Evolutionary conservation across 2,797 vertebrate genomes (phyloP).

Genomic region (Phataginus tricuspis): DNA sequence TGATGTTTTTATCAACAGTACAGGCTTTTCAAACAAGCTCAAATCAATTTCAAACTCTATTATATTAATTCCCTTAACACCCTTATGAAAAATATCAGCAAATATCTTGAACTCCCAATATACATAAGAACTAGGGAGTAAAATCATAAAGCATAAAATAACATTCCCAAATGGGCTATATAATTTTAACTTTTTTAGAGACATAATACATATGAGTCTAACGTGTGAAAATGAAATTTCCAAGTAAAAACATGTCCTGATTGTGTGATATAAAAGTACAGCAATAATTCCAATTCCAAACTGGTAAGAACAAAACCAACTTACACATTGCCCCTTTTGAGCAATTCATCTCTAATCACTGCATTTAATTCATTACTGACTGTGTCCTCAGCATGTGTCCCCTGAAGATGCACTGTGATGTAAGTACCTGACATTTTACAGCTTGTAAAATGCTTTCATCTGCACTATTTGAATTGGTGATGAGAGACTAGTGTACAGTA

Average conservation of each 20-base stretch:
- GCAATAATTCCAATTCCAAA: neutral
- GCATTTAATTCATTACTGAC: too few relatives aligned
- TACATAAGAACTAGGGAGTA: neutral
- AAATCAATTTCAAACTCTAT: neutral
- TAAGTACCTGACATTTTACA: accelerated
- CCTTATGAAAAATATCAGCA: neutral
- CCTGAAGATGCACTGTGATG: accelerated
- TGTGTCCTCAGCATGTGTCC: accelerated
- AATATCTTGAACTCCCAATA: slow-evolving; percentile 42
- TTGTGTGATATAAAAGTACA: neutral
- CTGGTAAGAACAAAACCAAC: neutral
- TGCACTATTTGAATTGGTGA: accelerated
- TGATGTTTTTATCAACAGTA: neutral
- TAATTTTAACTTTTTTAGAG: neutral
- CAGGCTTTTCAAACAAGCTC: neutral
- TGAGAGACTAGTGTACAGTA: accelerated
- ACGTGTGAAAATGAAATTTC: neutral
- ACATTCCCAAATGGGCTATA: neutral
- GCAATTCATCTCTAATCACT: neutral
- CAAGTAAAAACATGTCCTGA: neutral
- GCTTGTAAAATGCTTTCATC: accelerated
- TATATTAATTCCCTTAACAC: neutral
- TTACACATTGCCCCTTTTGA: accelerated
- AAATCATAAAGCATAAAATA: neutral
- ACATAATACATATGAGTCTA: neutral